Evolutionary conservation across 1,140 invertebrate species (phyloP).

Genomic region (Atta cephalotes): DNA sequence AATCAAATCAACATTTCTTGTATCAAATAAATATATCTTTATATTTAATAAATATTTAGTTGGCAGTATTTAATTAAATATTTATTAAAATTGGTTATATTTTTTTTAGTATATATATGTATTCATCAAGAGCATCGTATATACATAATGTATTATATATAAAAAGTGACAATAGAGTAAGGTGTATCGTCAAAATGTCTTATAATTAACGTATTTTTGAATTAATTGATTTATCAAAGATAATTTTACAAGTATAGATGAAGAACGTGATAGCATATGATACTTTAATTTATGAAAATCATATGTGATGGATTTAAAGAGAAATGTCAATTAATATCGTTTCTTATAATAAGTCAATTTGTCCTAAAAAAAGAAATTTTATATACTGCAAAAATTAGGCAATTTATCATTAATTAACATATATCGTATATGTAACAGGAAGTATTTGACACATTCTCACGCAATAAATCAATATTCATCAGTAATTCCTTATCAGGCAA

Average conservation of each 20-base stretch:
- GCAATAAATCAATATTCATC: neutral
- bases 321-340: neutral
- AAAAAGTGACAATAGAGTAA: neutral
- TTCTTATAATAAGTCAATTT: neutral
- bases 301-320: neutral
- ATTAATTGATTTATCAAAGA: neutral
- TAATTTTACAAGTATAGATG: slow-evolving; percentile 5
- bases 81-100: too few species aligned
- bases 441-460: neutral
- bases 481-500: neutral
- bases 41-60: too few species aligned
- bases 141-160: neutral
- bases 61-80: too few species aligned
- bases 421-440: neutral
- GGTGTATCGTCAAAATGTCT: neutral
- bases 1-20: too few species aligned
- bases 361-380: slow-evolving; percentile 11
- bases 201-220: neutral
- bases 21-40: too few species aligned
- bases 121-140: neutral
- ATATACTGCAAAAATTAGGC: neutral
- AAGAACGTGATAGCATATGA: neutral
- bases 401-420: slow-evolving; percentile 18
- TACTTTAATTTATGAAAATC: neutral
- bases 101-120: neutral